Conservation (phyloP, 2,888 invertebrate genomes). For the Torymus texanus region DNA sequence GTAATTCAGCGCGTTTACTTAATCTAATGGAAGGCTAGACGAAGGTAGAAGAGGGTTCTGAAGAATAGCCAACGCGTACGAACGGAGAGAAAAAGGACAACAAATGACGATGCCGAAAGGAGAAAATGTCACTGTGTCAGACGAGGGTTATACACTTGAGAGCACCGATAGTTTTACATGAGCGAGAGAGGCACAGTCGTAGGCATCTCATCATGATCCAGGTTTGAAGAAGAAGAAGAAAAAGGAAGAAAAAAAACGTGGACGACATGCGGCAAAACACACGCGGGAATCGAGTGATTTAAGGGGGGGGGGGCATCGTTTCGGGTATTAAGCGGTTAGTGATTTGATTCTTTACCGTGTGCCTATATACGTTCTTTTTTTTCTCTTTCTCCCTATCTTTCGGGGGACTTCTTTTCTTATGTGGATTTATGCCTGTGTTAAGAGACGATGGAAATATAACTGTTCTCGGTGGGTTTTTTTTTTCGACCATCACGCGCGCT, state of each 20-base stretch:
- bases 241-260: no score
- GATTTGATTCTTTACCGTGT: conserved; percentile 24
- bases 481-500: no score
- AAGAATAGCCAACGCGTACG: no score
- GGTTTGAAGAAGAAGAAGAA: background rate
- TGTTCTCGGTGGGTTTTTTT: background rate
- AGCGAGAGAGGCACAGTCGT: background rate
- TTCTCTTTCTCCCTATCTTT: background rate
- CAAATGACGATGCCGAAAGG: background rate
- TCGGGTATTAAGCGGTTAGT: conserved; percentile 29
- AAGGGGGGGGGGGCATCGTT: conserved; percentile 9
- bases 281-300: conserved; percentile 34
- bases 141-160: background rate
- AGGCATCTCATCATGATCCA: background rate
- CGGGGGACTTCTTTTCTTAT: no score
- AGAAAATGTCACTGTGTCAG: conserved; percentile 12
- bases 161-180: no score
- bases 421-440: background rate
- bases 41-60: no score
- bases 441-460: conserved; percentile 10
- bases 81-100: no score
- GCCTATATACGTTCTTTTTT: background rate
- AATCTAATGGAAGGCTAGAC: no score
- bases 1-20: no score
- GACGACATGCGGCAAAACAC: background rate